Conservation (phyloP, 2,888 invertebrate species). For the Morinoia aosen region DNA sequence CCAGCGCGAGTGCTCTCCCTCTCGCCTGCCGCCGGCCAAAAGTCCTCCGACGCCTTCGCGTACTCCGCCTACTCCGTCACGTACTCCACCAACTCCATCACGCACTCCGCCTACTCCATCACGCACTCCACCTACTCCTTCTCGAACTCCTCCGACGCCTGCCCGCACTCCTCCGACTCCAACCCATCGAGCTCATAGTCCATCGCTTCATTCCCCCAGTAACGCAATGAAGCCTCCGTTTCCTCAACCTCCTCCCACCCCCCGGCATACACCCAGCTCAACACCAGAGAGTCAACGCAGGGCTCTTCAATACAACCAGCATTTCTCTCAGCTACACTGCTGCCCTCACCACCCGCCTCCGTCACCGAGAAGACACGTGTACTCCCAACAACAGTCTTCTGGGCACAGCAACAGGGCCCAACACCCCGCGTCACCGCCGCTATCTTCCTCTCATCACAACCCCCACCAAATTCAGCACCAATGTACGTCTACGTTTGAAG, state of each 20-base stretch:
- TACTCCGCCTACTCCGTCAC: conserved; percentile 59
- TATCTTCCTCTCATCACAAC: background rate
- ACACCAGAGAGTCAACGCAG: conserved; percentile 39
- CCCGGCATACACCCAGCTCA: conserved; percentile 16
- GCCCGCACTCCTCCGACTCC: conserved; percentile 65
- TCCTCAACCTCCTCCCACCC: conserved; percentile 41
- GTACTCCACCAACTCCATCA: conserved; percentile 64
- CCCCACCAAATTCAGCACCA: background rate
- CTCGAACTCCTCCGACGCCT: conserved; percentile 58
- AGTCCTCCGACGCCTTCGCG: conserved; percentile 54
- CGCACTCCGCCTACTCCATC: conserved; percentile 60
- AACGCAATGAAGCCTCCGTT: background rate
- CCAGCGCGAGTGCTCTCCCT: conserved; percentile 59
- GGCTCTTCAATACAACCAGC: conserved; percentile 33
- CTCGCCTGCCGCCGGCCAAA: conserved; percentile 58
- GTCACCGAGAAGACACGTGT: conserved; percentile 69
- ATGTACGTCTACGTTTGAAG: background rate
- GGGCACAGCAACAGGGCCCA: background rate
- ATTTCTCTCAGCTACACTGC: conserved; percentile 69
- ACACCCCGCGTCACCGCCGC: background rate
- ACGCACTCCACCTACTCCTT: background rate
- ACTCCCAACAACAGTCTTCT: background rate
- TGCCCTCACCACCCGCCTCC: conserved; percentile 72
- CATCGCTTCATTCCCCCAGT: conserved; percentile 16
- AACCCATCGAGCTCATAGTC: conserved; percentile 61